A percentile compares a stretch with the other conserved stretches of the same genome.
These are phyloP conservation scores for Avahi laniger DNA, from an alignment of 2,797 vertebrate species.

Conservation along the genomic window DNA sequence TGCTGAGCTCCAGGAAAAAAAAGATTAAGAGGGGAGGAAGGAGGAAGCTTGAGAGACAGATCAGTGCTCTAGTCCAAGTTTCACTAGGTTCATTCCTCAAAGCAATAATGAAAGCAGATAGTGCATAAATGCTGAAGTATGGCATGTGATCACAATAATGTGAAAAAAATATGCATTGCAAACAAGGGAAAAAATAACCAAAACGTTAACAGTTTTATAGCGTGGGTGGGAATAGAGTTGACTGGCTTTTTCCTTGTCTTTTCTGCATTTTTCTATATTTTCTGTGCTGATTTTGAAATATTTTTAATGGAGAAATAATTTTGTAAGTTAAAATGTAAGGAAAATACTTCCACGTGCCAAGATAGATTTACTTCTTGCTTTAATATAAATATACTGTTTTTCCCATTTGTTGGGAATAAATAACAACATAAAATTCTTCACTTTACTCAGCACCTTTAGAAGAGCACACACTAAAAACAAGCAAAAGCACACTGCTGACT, in stretches of 20 bases:
- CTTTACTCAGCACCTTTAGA: slow-evolving; percentile 21
- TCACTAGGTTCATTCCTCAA: slow-evolving; percentile 40
- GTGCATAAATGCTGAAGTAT: slow-evolving; percentile 28
- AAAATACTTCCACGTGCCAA: background rate
- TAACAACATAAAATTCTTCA: slow-evolving; percentile 1
- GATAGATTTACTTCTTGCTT: background rate
- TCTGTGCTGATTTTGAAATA: background rate
- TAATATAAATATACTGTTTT: background rate
- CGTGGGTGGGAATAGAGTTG: background rate
- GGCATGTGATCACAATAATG: slow-evolving; percentile 42
- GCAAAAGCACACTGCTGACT: background rate
- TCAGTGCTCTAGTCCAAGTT: background rate
- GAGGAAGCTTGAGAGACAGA: slow-evolving; percentile 13
- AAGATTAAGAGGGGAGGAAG: background rate
- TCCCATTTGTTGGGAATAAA: slow-evolving; percentile 8
- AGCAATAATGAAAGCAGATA: slow-evolving; percentile 26
- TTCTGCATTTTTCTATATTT: slow-evolving; percentile 43
- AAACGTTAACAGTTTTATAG: slow-evolving; percentile 47
- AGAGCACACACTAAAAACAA: background rate
- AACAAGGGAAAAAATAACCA: slow-evolving; percentile 15
- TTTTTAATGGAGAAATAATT: slow-evolving; percentile 25
- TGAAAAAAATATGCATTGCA: slow-evolving; percentile 18
- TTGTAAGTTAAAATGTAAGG: background rate
- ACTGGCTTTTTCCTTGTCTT: background rate
- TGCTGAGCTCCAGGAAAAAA: slow-evolving; percentile 9